Evolutionary conservation across 2,888 invertebrate species (phyloP), one percentile per base, ranked within the genome.

Genomic region (Zeuzera pyrina): DNA sequence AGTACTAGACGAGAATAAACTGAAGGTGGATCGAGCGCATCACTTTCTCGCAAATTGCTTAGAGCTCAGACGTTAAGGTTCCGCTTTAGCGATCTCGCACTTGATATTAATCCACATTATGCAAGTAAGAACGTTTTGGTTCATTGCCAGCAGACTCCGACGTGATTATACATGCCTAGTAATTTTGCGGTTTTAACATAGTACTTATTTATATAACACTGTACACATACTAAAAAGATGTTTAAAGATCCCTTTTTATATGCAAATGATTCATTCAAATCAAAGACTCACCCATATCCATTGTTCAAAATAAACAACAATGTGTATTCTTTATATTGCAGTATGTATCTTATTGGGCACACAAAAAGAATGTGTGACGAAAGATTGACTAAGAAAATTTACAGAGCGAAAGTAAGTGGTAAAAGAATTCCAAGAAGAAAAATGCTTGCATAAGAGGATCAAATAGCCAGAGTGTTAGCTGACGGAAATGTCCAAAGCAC

Each of bases 111-210:
- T 74, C 70, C 66, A 62, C 58, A 73, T 76, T 74, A 76, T 69
- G 62, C 70, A 65, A 65, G 68, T 69, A 60, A 74, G 74, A 74
- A 56, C 69, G 64, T 66, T 71, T 77, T 81, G 81, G 78, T 73
- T 63, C 71, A 58, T 49, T 78, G 79, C 79, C 78, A 81, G 68
- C 66, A 63, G 67, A 62, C 65, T 48, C 42, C 51, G 46, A 37
- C 42, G 34, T 34, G 42, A 42, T 45, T 50, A 47, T 47, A 43
- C 39, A 52, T 48, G 39, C 32, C 34, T 35, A 35, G 38, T 47
- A 46, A 49, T 45, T 48, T 38, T 42, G 42, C 39, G 41, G 43
- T 43, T 39, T 33, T 12, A 25, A 12, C 25, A 25, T 25, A 11
- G 12, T 8, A 19, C 19, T 19, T 13, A 12, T 27, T 19, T 15